Base-by-base conservation (phyloP, 2,888 invertebrate species). In the Shargacucullia verbasci region DNA sequence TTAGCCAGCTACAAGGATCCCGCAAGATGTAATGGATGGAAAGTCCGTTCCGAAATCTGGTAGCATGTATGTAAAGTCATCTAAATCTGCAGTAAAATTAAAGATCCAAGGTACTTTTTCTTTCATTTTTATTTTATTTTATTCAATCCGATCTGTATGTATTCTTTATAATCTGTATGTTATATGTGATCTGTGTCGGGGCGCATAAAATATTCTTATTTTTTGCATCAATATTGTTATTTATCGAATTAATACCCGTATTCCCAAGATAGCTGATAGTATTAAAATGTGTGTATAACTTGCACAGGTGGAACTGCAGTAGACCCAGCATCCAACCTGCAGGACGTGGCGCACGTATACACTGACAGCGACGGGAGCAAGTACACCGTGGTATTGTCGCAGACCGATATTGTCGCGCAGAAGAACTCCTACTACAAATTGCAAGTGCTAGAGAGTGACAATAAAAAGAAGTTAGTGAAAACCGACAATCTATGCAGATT, bases 401-500 rank as follows among this genome's bases (percentile, higher is more conserved):
- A 96, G 69, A 98, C 98, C 0, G 99, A 99, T 85, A 95, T 99
- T 29, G 96, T 97, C 68, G 94, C 94, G 0, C 97, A 98, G 72
- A 97, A 97, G 84, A 99, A 99, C 90, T 98, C 98, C 1, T 99
- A 95, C 88, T 99, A 99, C 91, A 99, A 99, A 84, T 78, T 99
- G 48, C 99, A 99, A 87, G 88, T 99, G 44, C 92, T 99, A 48
- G 95, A 98, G 83, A 90, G 96, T 3, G 98, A 99, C 82, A 88
- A 82, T 0, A 88, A 87, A 14, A 90, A 94, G 10, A 94, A 89
- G 94, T 98, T 91, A 91, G 84, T 66, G 1, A 29, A 9, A 9
- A 9, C 9, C 7, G 29, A 7, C 1, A 3, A 29, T 20, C 20
- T 20, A 3, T 20, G 20, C 4, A 20, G 20, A 20, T 20, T 20